Evolutionary conservation across 2,797 vertebrate species (phyloP).

Genomic region (Coranthus polyacanthus): DNA sequence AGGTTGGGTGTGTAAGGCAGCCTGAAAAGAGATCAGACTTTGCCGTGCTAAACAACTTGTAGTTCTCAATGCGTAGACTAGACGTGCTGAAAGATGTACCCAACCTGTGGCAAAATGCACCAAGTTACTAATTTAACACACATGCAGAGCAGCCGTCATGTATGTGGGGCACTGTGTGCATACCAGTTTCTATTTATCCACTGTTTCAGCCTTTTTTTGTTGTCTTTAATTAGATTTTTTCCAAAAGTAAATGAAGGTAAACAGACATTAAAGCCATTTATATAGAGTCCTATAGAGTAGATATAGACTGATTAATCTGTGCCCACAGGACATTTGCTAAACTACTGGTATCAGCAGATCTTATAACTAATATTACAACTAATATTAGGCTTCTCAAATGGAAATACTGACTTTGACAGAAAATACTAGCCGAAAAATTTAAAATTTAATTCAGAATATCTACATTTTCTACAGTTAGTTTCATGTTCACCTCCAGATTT

Average conservation of each 20-base stretch:
- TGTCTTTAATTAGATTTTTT: not conserved
- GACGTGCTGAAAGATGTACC: slow-evolving; percentile 2
- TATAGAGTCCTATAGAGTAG: no score
- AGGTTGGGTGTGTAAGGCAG: slow-evolving; percentile 47
- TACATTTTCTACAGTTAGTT: no score
- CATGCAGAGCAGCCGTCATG: not conserved
- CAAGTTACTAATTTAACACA: slow-evolving; percentile 4
- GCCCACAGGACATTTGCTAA: no score
- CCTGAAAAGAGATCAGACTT: slow-evolving; percentile 34
- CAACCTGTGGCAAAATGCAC: slow-evolving; percentile 1
- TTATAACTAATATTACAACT: no score
- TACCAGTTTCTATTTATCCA: not conserved
- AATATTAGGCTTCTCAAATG: no score
- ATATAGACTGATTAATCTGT: no score
- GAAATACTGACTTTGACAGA: no score
- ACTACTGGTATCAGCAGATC: no score
- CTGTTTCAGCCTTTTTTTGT: not conserved
- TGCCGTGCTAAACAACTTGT: slow-evolving; percentile 21
- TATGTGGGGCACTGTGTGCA: not conserved
- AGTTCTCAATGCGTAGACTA: slow-evolving; percentile 10
- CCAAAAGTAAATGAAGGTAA: not conserved
- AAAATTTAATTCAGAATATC: no score
- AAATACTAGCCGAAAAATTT: no score
- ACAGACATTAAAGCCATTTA: not conserved
- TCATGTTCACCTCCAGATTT: no score